Conservation (phyloP, 2,797 vertebrate species). For the Enteromius viviparus region DNA sequence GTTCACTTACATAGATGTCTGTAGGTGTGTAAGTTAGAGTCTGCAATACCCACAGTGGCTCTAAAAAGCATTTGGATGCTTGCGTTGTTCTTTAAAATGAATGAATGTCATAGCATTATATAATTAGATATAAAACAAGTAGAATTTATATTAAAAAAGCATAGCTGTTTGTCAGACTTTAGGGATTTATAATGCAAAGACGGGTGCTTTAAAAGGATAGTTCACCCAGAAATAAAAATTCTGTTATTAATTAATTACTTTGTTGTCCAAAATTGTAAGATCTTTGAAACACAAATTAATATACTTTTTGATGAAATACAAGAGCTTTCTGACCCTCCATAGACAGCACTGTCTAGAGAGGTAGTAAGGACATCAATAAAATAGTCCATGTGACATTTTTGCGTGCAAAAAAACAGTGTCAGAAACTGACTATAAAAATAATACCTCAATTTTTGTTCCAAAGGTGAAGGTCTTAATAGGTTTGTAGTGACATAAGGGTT, state of each 20-base stretch:
- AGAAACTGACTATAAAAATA: background rate
- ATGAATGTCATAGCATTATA: background rate
- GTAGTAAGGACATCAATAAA: background rate
- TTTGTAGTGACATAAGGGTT: background rate
- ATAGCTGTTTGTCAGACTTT: background rate
- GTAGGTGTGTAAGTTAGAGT: background rate
- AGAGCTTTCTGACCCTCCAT: background rate
- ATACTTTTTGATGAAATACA: background rate
- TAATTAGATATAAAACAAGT: background rate
- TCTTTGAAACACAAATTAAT: background rate
- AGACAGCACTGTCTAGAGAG: background rate
- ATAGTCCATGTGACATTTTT: background rate
- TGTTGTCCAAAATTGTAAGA: background rate
- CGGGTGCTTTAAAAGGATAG: background rate
- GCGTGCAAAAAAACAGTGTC: background rate
- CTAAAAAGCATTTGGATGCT: background rate
- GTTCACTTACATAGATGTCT: background rate
- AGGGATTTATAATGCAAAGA: background rate
- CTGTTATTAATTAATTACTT: background rate
- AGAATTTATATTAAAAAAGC: background rate
- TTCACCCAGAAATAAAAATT: background rate
- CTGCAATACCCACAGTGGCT: background rate
- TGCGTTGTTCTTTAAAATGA: background rate
- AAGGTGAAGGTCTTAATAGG: background rate
- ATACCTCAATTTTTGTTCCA: background rate